Evolutionary conservation across 1,140 invertebrate species (phyloP).

Genomic region (Megalonaias nervosa): DNA sequence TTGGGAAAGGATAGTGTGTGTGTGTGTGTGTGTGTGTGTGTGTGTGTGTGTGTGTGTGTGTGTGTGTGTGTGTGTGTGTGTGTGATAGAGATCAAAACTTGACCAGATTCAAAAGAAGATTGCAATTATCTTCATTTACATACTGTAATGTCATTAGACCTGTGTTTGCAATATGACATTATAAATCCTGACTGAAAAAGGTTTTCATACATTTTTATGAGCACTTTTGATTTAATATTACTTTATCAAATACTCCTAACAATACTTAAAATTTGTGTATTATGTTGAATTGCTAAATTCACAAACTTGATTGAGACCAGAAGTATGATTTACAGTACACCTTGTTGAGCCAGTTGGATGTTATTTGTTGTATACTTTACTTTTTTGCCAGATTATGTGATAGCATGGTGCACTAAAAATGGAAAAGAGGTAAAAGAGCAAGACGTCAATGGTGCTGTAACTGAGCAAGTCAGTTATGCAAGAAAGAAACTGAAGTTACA

Average conservation of each 20-base stretch:
- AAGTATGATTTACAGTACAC: neutral
- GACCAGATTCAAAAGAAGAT: no score
- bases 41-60: no score
- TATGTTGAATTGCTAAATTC: neutral
- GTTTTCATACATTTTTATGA: no score
- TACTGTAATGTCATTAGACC: no score
- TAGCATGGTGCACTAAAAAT: neutral
- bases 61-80: no score
- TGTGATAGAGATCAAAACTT: no score
- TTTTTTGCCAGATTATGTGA: constrained; percentile 1
- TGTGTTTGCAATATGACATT: no score
- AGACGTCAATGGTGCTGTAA: constrained; percentile 16
- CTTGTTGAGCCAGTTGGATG: neutral
- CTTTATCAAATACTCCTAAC: neutral
- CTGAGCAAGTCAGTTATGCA: constrained; percentile 16
- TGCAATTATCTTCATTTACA: no score
- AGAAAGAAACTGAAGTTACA: neutral
- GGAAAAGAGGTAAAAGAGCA: constrained; percentile 8
- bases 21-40: no score
- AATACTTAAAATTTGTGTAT: neutral
- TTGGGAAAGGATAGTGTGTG: no score
- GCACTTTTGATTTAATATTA: constrained; percentile 3
- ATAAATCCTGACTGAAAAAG: no score
- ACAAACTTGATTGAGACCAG: neutral
- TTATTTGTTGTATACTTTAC: neutral